Percentiles rank a stretch among this genome's conserved stretches.
Conservation (phyloP, 2,888 invertebrate species). For the Eupithecia tripunctaria region DNA sequence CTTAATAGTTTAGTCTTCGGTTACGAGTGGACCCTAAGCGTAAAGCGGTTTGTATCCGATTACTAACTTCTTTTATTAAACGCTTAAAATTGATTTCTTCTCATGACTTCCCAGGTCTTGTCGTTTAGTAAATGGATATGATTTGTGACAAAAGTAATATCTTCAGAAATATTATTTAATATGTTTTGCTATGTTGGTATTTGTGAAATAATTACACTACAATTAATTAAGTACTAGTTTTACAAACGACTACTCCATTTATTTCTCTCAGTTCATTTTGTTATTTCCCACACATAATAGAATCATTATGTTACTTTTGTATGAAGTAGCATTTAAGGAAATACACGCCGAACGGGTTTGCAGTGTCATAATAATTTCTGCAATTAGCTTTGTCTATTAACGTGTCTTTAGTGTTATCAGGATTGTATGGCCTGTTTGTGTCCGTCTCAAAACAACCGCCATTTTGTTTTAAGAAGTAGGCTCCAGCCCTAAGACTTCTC, state of each 20-base stretch:
- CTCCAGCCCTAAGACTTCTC: constrained; percentile 20
- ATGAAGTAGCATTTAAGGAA: constrained; percentile 39
- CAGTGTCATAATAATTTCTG: constrained; percentile 25
- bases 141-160: background rate
- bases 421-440: constrained; percentile 24
- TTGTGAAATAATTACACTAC: background rate
- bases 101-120: no score
- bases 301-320: constrained; percentile 38
- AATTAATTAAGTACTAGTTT: background rate
- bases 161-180: background rate
- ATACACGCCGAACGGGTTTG: constrained; percentile 26
- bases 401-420: constrained; percentile 21
- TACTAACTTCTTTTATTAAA: no score
- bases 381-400: constrained; percentile 33
- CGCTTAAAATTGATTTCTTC: no score
- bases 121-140: no score
- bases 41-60: no score
- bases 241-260: background rate
- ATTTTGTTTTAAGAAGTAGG: background rate
- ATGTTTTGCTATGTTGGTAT: background rate
- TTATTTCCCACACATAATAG: constrained; percentile 43
- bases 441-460: constrained; percentile 11
- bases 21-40: no score
- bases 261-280: constrained; percentile 25
- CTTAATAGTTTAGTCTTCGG: no score